phyloP scores from a whole-genome alignment of 2,888 invertebrate genomes.

The Salticus scenicus region DNA sequence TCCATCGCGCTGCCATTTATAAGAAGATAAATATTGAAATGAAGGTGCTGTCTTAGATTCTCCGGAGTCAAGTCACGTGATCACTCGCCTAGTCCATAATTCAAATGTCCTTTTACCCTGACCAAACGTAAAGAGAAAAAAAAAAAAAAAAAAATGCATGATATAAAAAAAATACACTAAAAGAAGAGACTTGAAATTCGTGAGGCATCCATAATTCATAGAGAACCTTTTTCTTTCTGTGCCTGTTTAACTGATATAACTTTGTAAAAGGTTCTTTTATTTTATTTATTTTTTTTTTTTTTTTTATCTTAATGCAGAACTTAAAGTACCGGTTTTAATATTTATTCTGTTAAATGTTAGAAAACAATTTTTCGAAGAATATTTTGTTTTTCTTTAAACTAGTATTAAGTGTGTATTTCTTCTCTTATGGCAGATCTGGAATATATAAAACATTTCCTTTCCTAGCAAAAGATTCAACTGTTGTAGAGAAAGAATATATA shows the following conservation, averaged over 20 bases:
- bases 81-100: constrained; percentile 11
- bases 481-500: not conserved
- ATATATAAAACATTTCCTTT: not conserved
- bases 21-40: not conserved
- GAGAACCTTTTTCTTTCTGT: not conserved
- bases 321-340: constrained; percentile 32
- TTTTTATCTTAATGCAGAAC: constrained; percentile 28
- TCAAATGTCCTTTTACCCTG: constrained; percentile 43
- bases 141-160: not conserved
- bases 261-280: not conserved
- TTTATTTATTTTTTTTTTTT: constrained; percentile 3
- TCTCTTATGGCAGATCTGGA: not conserved
- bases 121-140: constrained; percentile 8
- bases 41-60: constrained; percentile 8
- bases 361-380: constrained; percentile 27
- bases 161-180: not conserved
- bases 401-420: not conserved
- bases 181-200: not conserved
- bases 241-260: not conserved
- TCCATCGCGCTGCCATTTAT: constrained; percentile 8
- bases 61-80: not conserved
- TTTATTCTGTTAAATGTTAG: constrained; percentile 46
- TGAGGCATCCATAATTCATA: constrained; percentile 46
- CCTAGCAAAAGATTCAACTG: not conserved
- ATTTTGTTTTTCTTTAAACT: not conserved